Base-by-base conservation (phyloP, 2,888 invertebrate genomes). In the Ellobium chinense region DNA sequence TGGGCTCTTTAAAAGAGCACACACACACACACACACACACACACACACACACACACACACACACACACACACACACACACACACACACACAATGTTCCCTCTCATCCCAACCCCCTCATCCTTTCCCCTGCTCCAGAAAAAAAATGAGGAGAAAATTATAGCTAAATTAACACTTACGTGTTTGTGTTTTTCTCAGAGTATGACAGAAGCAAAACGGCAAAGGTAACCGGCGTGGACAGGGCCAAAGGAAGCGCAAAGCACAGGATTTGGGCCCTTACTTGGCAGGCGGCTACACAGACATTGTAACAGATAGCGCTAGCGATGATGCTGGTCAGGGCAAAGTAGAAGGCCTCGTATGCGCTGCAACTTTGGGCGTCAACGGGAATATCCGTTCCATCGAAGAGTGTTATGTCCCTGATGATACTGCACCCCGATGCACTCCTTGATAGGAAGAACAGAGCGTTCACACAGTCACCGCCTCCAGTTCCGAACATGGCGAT, bases 241-340 rank as follows among this genome's bases (percentile, higher is more conserved):
- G 83, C 81, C 0, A 90, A 72, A 0, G 90, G 88, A 5, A 88
- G 70, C 0, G 89, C 85, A 58, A 88, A 88, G 56, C 87, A 86
- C 1, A 85, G 69, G 36, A 85, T 76, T 72, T 90, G 90, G 2
- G 86, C 86, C 82, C 87, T 81, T 31, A 90, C 85, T 76, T 89
- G 88, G 76, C 89, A 89, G 1, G 88, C 88, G 0, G 88, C 83
- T 63, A 88, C 87, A 0, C 85, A 82, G 0, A 87, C 66, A 56
- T 87, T 88, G 82, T 86, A 90, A 58, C 88, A 88, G 2, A 87
- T 63, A 0, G 80, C 83, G 63, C 87, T 87, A n/a, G 84, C 74
- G 0, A 88, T 3, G 9, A 88, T 82, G 34, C 87, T 85, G 24
- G 86, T 76, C 2, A 85, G 73, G 1, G 89, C 88, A 2, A 87